Base-by-base conservation (phyloP, 2,797 vertebrate genomes). In the Schizothorax lantsangensis region DNA sequence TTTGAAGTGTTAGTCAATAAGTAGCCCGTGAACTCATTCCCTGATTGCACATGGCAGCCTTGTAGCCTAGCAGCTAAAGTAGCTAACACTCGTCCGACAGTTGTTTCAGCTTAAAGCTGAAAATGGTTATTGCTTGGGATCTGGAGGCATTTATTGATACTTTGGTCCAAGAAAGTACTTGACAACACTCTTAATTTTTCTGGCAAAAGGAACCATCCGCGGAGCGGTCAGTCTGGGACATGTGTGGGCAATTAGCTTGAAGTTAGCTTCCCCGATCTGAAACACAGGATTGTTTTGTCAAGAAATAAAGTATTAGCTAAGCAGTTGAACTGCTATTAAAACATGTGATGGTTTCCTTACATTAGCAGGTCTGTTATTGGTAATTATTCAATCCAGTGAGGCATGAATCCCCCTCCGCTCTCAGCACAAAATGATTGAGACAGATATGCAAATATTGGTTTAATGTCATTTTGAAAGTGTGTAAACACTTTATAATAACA, bases 61-160 rank as follows among this genome's bases (percentile, higher is more conserved):
- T 69, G 23, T 71, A 85, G 64, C 68, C 38, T 75, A 59, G 79
- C 30, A 64, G 84, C 85, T 79, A 73, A 33, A 86, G 80, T 87
- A 75, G 30, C 72, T n/a, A n/a, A 78, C 59, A 40, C 26, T 71
- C 30, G 52, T 79, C 85, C 59, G 89, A 88, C 83, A 89, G 75
- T 83, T 84, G 83, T 90, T 90, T 87, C 77, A 81, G 43, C 75
- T 73, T 87, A 73, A 80, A 64, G 33, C 72, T 54, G 21, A 74
- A 68, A 66, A 59, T 87, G 66, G 84, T 92, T 77, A 89, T 91
- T 84, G 88, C 89, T 88, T 59, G 59, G 84, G 90, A 89, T 92
- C 90, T 91, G 91, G 91, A 88, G 78, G 74, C 86, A 89, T 81
- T 91, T 92, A 88, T 43, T 21, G 47, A 57, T 62, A 73, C 77